Conservation (phyloP, 2,888 invertebrate genomes). For the Graphium colonna region DNA sequence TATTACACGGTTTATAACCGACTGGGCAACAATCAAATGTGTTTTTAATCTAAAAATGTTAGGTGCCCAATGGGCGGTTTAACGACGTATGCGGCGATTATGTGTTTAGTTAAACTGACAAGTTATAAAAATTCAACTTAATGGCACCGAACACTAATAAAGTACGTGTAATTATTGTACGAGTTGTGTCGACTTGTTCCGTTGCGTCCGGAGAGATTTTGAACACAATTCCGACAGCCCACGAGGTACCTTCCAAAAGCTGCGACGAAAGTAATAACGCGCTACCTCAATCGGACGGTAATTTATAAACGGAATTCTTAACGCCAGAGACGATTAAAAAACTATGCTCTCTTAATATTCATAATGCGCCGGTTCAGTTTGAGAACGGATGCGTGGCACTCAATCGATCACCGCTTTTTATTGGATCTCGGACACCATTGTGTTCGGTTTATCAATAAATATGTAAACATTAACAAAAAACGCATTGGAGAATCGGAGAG, state of each 20-base stretch:
- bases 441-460: conserved; percentile 45
- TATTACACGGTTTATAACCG: conserved; percentile 40
- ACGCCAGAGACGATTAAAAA: conserved; percentile 62
- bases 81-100: conserved; percentile 44
- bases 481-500: conserved; percentile 29
- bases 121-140: conserved; percentile 55
- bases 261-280: conserved; percentile 54
- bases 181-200: conserved; percentile 39
- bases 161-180: conserved; percentile 46
- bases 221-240: conserved; percentile 20
- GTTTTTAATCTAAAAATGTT: conserved; percentile 33
- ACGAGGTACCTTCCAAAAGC: conserved; percentile 22
- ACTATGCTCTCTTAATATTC: conserved; percentile 51
- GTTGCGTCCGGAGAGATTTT: conserved; percentile 28
- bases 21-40: conserved; percentile 30
- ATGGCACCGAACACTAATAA: conserved; percentile 52
- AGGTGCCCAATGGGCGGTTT: conserved; percentile 40
- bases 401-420: conserved; percentile 65
- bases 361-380: conserved; percentile 36
- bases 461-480: conserved; percentile 47
- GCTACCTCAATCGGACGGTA: conserved; percentile 63
- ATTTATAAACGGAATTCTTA: conserved; percentile 65
- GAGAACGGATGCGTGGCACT: conserved; percentile 56
- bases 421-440: conserved; percentile 47
- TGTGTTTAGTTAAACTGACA: conserved; percentile 50